Base-by-base conservation (phyloP, 2,888 invertebrate genomes). In the Hemistola chrysoprasaria region DNA sequence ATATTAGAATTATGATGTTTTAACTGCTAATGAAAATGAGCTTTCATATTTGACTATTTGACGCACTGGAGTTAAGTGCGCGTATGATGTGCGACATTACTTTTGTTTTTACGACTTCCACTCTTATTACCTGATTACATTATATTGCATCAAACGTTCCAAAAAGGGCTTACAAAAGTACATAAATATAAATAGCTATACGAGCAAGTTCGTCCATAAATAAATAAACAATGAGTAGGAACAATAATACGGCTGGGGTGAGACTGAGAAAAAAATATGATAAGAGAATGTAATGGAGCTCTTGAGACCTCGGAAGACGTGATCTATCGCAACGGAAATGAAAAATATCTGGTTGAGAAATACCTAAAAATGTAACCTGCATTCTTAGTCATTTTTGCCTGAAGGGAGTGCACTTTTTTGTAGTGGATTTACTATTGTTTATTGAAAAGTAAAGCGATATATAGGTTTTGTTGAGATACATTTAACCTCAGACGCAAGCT, bases 11-110 rank as follows among this genome's bases (percentile, higher is more conserved):
- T 41, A 35, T 45, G 40, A 48, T 36, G 46, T 45, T 49, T 49
- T 35, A 42, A 47, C 31, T 22, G 35, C 40, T 50, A 52, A 55
- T 50, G 47, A 47, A 39, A 37, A 45, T 48, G 44, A 45, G 41
- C 35, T 40, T 40, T 43, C 45, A 38, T 35, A 47, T 50, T 50
- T 40, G 38, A n/a, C n/a, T n/a, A n/a, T 16, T 16, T 16, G 16
- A 16, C 16, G 16, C 16, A 3, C 16, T 4, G 16, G 4, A 16
- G 16, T 16, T 16, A 16, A 16, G 16, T 16, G 16, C 3, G 16
- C 16, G 16, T 16, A 43, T 34, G 35, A 45, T 34, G 30, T 42
- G 16, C 4, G 16, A 16, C 16, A 4, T 16, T 3, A 16, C 16
- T 16, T 16, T 16, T 16, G 16, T 16, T 16, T 16, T 16, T 16